phyloP scores from a whole-genome alignment of 2,797 vertebrate genomes.

The Aeoliscus strigatus region DNA sequence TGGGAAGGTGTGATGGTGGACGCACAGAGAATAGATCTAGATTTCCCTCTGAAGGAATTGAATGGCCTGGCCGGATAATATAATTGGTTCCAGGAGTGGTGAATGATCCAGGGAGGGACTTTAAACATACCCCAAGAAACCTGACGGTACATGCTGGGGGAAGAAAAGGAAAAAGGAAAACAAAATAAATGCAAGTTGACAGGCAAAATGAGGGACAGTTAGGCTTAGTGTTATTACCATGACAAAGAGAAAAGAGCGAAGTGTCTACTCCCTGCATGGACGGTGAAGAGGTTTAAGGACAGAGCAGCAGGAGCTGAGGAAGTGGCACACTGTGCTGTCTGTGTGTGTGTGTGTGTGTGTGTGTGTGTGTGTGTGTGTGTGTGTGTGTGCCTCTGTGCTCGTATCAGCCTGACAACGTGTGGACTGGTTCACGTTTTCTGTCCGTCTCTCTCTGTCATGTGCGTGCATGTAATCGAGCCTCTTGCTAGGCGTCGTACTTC shows the following conservation, averaged over 20 bases:
- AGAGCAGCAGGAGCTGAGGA: constrained; percentile 76
- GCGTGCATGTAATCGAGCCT: constrained; percentile 45
- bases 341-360: constrained; percentile 35
- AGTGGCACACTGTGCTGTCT: constrained; percentile 67
- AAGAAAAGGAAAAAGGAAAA: constrained; percentile 68
- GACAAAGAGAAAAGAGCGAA: constrained; percentile 75
- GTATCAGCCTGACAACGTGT: constrained; percentile 27
- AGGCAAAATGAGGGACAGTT: constrained; percentile 78
- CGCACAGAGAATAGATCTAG: constrained; percentile 47
- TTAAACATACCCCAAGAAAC: constrained; percentile 58
- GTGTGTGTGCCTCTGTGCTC: constrained; percentile 18
- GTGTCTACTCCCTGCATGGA: constrained; percentile 69
- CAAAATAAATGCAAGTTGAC: constrained; percentile 79
- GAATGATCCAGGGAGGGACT: constrained; percentile 64
- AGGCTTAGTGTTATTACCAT: constrained; percentile 80
- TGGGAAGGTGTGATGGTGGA: constrained; percentile 63
- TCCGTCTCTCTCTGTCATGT: constrained; percentile 27
- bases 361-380: constrained; percentile 27
- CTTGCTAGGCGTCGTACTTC: constrained; percentile 47
- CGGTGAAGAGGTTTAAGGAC: constrained; percentile 74
- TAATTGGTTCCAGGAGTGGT: constrained; percentile 73
- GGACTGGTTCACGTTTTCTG: constrained; percentile 11
- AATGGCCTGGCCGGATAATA: constrained; percentile 62
- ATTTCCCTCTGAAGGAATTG: constrained; percentile 53
- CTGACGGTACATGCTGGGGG: constrained; percentile 64